A percentile compares a stretch with the other conserved stretches of the same genome.
Conservation (phyloP, 2,113 vertebrate genomes). For the Fukomys damarensis region DNA sequence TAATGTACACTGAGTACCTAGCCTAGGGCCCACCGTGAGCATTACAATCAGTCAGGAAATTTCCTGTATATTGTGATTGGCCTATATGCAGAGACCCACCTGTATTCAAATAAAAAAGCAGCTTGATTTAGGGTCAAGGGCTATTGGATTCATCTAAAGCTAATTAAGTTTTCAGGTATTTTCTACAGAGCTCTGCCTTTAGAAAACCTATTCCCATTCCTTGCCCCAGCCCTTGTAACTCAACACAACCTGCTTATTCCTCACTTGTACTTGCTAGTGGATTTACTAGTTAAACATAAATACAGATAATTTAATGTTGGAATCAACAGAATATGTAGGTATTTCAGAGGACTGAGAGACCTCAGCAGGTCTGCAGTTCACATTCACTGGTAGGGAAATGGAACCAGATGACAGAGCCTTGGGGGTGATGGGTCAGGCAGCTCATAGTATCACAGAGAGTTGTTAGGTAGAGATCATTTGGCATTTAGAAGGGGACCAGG, state of each 20-base stretch:
- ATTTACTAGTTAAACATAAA: background rate
- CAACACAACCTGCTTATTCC: background rate
- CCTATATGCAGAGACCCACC: background rate
- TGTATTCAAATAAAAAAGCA: background rate
- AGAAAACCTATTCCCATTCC: background rate
- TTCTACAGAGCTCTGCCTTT: background rate
- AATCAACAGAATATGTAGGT: background rate
- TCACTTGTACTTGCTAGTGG: background rate
- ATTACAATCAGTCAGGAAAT: background rate
- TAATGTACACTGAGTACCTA: background rate
- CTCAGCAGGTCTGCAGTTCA: background rate
- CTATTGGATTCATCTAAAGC: background rate
- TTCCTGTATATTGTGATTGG: no score
- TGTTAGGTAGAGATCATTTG: background rate
- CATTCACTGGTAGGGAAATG: background rate
- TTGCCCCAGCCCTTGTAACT: background rate
- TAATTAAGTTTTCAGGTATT: background rate
- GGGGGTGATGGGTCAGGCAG: rapidly evolving
- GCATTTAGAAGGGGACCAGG: background rate
- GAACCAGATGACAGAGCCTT: background rate
- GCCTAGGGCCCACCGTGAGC: background rate
- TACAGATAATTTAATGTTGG: background rate
- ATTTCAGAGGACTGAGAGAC: background rate
- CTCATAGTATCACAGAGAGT: background rate
- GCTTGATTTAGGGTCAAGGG: background rate